Conservation (phyloP, 2,888 invertebrate species). For the Hirtodrosophila histrioides region DNA sequence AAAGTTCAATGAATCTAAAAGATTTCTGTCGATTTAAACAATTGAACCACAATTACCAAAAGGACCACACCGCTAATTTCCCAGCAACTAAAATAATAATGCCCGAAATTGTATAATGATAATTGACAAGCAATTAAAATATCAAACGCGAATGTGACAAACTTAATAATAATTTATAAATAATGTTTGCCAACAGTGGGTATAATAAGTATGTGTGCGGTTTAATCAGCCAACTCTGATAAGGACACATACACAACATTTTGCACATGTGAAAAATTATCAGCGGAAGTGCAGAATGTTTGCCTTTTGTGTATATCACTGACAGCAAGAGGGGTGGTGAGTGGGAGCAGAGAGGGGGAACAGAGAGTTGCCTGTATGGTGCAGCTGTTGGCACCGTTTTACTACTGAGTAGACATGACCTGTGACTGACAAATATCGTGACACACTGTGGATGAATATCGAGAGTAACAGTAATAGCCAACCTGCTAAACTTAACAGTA, state of each 20-base stretch:
- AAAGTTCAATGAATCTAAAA: constrained; percentile 1
- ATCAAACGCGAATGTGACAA: not conserved
- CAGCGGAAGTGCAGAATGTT: constrained; percentile 55
- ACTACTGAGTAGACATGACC: not conserved
- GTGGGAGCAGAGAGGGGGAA: not conserved
- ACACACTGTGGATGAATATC: too few species aligned
- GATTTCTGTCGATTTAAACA: not conserved
- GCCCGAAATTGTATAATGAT: constrained; percentile 3
- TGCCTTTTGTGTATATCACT: constrained; percentile 35
- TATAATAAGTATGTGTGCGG: constrained; percentile 14
- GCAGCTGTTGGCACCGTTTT: constrained; percentile 13
- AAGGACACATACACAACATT: constrained; percentile 4
- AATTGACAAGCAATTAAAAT: constrained; percentile 26
- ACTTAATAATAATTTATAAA: not conserved
- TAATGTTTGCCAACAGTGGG: constrained; percentile 1
- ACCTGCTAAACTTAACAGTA: too few species aligned
- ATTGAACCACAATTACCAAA: not conserved
- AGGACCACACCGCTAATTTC: constrained; percentile 12
- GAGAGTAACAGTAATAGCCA: too few species aligned
- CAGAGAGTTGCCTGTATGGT: constrained; percentile 16
- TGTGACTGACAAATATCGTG: too few species aligned
- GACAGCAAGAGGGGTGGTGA: constrained; percentile 2
- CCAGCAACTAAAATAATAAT: not conserved
- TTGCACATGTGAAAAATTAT: constrained; percentile 34
- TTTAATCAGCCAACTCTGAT: constrained; percentile 12